Evolutionary conservation across 2,113 vertebrate genomes (phyloP).

Genomic region (Myotis brandtii): DNA sequence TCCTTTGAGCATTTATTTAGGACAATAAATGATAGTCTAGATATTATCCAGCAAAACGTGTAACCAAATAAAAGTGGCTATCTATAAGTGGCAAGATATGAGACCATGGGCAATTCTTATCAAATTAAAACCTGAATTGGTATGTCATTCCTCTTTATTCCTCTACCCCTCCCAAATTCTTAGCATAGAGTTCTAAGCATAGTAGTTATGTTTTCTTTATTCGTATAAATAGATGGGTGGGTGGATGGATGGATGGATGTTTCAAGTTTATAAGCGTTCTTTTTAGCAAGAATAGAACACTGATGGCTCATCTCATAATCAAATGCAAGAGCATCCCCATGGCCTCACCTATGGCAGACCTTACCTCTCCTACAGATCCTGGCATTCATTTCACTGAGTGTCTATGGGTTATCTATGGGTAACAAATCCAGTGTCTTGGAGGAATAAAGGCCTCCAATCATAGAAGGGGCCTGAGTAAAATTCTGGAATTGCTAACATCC

Average conservation of each 20-base stretch:
- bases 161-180: not conserved
- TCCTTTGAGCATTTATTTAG: not conserved
- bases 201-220: not conserved
- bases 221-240: not conserved
- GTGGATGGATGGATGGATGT: not conserved
- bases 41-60: not conserved
- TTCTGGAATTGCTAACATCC: not conserved
- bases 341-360: not conserved
- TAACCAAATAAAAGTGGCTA: not conserved
- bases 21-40: not conserved
- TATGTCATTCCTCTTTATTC: not conserved
- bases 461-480: not conserved
- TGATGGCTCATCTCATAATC: not conserved
- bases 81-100: not conserved
- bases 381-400: not conserved
- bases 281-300: not conserved
- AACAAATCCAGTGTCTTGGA: not conserved
- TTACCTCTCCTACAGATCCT: not conserved
- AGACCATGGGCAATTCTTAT: not conserved
- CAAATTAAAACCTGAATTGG: not conserved
- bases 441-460: not conserved
- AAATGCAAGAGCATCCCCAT: not conserved
- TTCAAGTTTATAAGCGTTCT: conserved; percentile 4
- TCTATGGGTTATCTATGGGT: too few species aligned
- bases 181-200: not conserved